Base-by-base conservation (phyloP, 35 echinoderm and acorn worm genomes). In the Acanthaster planci region DNA sequence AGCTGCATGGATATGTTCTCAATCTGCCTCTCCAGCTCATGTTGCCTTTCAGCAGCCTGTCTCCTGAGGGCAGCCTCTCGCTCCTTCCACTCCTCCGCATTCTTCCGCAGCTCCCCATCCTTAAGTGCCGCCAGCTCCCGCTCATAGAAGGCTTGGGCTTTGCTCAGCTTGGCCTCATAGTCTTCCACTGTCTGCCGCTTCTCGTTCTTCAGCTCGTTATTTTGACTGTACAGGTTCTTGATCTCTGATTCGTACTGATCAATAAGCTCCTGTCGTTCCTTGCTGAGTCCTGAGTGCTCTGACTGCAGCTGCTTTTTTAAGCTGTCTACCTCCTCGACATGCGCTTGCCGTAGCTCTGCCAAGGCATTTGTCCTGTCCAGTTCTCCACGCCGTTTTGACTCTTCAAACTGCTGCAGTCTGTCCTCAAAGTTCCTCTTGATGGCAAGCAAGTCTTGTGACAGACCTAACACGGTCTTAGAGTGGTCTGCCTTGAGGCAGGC, bases 361-460 rank as follows among this genome's bases (percentile, higher is more conserved):
- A 92, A 16, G 12, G 60, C 67, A 3, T 57, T 72, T 38, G 76
- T 55, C 79, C 86, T 88, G 15, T 99, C 96, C 40, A 79, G 50
- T 22, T 94, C 83, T n/a, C 88, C 51, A 29, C 78, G 90, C 23
- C 81, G 67, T 58, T 86, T 91, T 30, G 84, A 52, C 23, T 91
- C 84, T 38, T 91, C 92, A 86, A 99, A 99, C 21, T 94, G 85
- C 16, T 76, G 91, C 32, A 99, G 82, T 84, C 80, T 85, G 38
- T 82, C 60, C 42, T 99, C 92, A 89, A 99, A 97, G 40, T 99
- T 86, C 39, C 82, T 82, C 78, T 99, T 99, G 16, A 99, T 88
- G 1, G 87, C 72, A 9, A 92, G 72, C 27, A 99, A 55, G 50
- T 99, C 92, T 78, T 99, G 88, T 0, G 96, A 99, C 37, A 99